Percentiles rank a stretch among this genome's conserved stretches.
These are phyloP conservation scores for Tenthredo amoena DNA, from an alignment of 2,888 invertebrate genomes.

Conservation along the genomic window DNA sequence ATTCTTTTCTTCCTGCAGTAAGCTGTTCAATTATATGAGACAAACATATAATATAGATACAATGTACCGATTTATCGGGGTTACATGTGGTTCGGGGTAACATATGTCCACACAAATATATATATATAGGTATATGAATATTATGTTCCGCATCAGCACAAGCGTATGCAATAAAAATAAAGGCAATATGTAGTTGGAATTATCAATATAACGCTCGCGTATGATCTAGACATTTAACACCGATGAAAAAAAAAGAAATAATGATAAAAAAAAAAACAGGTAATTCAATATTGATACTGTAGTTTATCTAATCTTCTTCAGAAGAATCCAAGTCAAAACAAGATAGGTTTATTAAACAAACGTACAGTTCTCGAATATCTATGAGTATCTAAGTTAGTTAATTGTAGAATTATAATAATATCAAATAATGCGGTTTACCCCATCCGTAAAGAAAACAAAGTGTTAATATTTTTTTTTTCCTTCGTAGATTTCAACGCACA, in stretches of 20 bases:
- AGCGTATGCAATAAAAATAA: neutral
- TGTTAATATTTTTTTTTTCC: neutral
- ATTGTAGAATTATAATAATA: neutral
- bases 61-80: constrained; percentile 16
- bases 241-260: neutral
- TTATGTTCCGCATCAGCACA: neutral
- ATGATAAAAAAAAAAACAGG: neutral
- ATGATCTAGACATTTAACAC: neutral
- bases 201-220: neutral
- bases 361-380: constrained; percentile 1
- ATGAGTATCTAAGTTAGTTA: neutral
- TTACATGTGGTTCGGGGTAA: neutral
- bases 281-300: constrained; percentile 33
- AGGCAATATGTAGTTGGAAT: neutral
- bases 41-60: neutral
- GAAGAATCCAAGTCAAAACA: constrained; percentile 13
- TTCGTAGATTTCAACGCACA: neutral
- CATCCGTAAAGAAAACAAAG: neutral
- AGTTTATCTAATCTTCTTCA: constrained; percentile 45
- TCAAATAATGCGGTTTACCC: neutral
- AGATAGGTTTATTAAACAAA: neutral
- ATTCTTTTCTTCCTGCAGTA: neutral
- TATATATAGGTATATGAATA: neutral
- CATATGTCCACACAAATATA: neutral
- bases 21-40: neutral